A percentile compares a stretch with the other conserved stretches of the same genome.
Conservation (phyloP, 2,888 invertebrate genomes). For the Drosophila tanythrix region DNA sequence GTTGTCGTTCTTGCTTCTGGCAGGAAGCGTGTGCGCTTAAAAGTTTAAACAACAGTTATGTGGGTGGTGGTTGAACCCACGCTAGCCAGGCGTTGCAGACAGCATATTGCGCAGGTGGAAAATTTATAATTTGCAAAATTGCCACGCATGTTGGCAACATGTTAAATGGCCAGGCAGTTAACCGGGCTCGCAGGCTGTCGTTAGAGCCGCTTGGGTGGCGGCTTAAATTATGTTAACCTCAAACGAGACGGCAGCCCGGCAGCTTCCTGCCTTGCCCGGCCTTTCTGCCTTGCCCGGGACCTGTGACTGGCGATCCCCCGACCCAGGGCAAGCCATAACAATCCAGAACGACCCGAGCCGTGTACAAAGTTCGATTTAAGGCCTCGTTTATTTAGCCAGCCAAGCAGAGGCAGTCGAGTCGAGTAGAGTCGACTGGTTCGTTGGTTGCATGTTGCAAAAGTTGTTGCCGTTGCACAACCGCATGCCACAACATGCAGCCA, state of each 20-base stretch:
- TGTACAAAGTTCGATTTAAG: slow-evolving; percentile 80
- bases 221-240: slow-evolving; percentile 80
- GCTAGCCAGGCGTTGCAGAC: slow-evolving; percentile 27
- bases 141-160: slow-evolving; percentile 77
- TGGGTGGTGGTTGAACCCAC: slow-evolving; percentile 14
- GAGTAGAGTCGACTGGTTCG: slow-evolving; percentile 61
- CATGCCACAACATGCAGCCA: slow-evolving; percentile 76
- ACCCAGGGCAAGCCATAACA: slow-evolving; percentile 37
- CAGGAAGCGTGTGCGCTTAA: slow-evolving; percentile 69
- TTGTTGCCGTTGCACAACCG: slow-evolving; percentile 79
- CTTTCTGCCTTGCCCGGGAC: background rate
- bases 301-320: slow-evolving; percentile 11
- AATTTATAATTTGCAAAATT: slow-evolving; percentile 83
- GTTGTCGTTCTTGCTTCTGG: slow-evolving; percentile 48
- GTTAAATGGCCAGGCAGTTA: slow-evolving; percentile 74
- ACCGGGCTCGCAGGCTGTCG: slow-evolving; percentile 37
- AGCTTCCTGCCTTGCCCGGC: slow-evolving; percentile 30
- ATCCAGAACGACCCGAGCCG: slow-evolving; percentile 56
- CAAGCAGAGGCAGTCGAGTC: slow-evolving; percentile 41
- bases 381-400: slow-evolving; percentile 80
- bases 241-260: slow-evolving; percentile 65
- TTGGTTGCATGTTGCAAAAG: slow-evolving; percentile 78
- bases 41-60: slow-evolving; percentile 70
- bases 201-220: slow-evolving; percentile 64
- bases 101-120: slow-evolving; percentile 81